Percentiles rank a stretch among this genome's conserved stretches.
phyloP scores from a whole-genome alignment of 2,113 vertebrate genomes.

The Xenopus tropicalis region UCB_Xtro_10.0 CM004447.2:108107501-108108000 shows the following conservation, averaged over 20 bases:
- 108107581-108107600: conserved; percentile 86
- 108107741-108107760: conserved; percentile 99
- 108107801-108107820: conserved; percentile 82
- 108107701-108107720: conserved; percentile 89
- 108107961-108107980: too few relatives aligned
- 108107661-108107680: conserved; percentile 88
- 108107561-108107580: conserved; percentile 96
- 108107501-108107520: conserved; percentile 53
- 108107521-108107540: conserved; percentile 68
- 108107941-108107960: too few relatives aligned
- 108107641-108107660: conserved; percentile 93
- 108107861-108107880: conserved; percentile 68
- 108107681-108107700: conserved; percentile 74
- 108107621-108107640: conserved; percentile 91
- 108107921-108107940: conserved; percentile 46
- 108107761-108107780: conserved; percentile 98
- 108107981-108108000: too few relatives aligned
- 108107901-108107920: conserved; percentile 53
- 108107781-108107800: conserved; percentile 83
- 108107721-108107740: conserved; percentile 77
- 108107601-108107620: conserved; percentile 98
- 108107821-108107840: conserved; percentile 65
- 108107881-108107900: conserved; percentile 58
- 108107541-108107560: conserved; percentile 86
- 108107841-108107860: conserved; percentile 80